Conservation (phyloP, 2,113 vertebrate genomes). For the Corvus cornix region DNA sequence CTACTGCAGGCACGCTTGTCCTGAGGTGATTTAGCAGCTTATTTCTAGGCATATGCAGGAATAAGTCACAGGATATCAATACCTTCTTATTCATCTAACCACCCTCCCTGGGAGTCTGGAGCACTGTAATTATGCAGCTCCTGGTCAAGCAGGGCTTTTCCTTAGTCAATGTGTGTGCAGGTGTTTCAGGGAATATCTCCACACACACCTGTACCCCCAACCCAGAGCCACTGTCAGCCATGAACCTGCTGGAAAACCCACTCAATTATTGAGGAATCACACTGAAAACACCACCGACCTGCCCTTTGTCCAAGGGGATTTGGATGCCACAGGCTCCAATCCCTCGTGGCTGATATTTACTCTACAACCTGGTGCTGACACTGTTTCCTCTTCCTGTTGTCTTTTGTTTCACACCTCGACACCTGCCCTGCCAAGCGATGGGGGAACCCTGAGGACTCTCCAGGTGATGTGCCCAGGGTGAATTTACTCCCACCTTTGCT, state of each 20-base stretch:
- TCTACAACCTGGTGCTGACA: background rate
- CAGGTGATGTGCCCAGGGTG: background rate
- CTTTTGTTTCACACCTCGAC: background rate
- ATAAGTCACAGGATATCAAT: background rate
- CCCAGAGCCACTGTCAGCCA: background rate
- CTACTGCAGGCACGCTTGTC: background rate
- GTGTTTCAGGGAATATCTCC: background rate
- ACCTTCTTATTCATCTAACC: background rate
- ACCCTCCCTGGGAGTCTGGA: background rate
- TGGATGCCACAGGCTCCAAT: rapidly evolving
- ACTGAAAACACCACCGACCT: background rate
- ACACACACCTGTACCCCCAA: too few relatives aligned
- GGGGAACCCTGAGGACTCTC: rapidly evolving
- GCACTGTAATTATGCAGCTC: background rate
- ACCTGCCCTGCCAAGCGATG: rapidly evolving
- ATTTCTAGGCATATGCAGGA: background rate
- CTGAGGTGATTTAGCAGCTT: background rate
- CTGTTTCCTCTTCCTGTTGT: background rate
- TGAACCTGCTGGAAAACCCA: background rate
- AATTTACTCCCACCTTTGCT: background rate
- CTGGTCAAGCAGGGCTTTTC: background rate
- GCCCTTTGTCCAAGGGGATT: background rate
- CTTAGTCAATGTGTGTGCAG: rapidly evolving
- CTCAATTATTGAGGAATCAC: background rate
- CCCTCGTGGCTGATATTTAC: background rate